A percentile compares a stretch with the other conserved stretches of the same genome.
Evolutionary conservation across 2,797 vertebrate genomes (phyloP).

Genomic region (Microctenopoma stevenorrisi): DNA sequence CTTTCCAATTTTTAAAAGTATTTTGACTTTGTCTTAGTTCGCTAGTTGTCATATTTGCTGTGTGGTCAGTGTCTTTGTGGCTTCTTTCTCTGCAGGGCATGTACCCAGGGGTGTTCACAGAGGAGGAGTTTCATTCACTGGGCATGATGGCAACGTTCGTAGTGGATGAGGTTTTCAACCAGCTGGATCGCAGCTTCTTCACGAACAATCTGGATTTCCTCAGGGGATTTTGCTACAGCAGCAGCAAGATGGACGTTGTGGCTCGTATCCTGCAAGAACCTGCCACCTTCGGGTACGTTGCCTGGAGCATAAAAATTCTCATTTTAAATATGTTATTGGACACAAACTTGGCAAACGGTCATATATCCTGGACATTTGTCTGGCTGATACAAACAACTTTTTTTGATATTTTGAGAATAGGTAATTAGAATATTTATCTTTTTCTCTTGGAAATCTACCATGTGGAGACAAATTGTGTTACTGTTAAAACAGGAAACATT

Average conservation of each 20-base stretch:
- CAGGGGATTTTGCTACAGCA: slow-evolving; percentile 77
- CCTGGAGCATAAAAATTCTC: not conserved
- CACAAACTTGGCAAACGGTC: not conserved
- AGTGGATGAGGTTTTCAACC: slow-evolving; percentile 78
- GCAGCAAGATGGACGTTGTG: slow-evolving; percentile 75
- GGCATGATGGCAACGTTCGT: slow-evolving; percentile 83
- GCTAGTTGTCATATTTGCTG: not conserved
- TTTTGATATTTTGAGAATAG: not conserved
- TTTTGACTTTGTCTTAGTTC: not conserved
- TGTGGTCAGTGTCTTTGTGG: not conserved
- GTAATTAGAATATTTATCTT: not conserved
- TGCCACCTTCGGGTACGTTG: slow-evolving; percentile 77
- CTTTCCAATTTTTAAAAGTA: not conserved
- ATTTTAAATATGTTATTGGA: not conserved
- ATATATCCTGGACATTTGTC: not conserved
- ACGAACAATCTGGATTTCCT: slow-evolving; percentile 73
- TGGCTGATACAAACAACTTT: not conserved
- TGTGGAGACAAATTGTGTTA: not conserved
- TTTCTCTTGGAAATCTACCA: not conserved
- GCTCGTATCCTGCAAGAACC: slow-evolving; percentile 79
- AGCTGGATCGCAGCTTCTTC: slow-evolving; percentile 81
- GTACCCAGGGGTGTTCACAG: slow-evolving; percentile 78
- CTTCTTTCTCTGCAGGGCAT: slow-evolving; percentile 68
- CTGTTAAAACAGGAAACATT: not conserved
- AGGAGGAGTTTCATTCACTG: slow-evolving; percentile 80